Evolutionary conservation across 2,888 invertebrate species (phyloP), one percentile per base, ranked within the genome.

Genomic region (Acleris literana): DNA sequence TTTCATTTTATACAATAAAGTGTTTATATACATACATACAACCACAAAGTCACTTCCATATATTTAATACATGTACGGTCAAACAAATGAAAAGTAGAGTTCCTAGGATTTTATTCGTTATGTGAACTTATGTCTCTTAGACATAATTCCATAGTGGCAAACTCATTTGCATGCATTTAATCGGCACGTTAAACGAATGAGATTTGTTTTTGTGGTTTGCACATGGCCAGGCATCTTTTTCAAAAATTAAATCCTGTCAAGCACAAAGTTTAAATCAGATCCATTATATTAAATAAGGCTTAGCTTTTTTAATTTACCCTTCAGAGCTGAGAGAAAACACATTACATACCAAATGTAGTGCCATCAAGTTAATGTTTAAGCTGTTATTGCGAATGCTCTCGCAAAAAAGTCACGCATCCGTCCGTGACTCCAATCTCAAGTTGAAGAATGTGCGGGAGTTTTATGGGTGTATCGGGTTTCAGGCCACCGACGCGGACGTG

Each of bases 401-500:
- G 62, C 66, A 66, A 66, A 66, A 66, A 62, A 53, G 62, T 66
- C 66, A 66, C 66, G 66, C 61, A 7, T 66, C 62, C 39, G 61
- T 62, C 61, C 66, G 66, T 66, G 66, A 66, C 66, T 66, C 66
- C 66, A 66, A 66, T 66, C 61, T 57, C 61, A 66, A 66, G 66
- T 66, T 44, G 39, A 18, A 52, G 60, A 66, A 61, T 66, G 61
- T 46, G 52, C 56, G 20, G 33, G 46, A 22, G 20, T 52, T 66
- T 65, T 66, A 66, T 62, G 62, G 18, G 29, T 20, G 43, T 65
- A 56, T 69, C 68, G 68, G 44, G 54, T 63, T 53, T 62, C 63
- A 94, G 84, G 95, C 95, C 4, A 92, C 93, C 0, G 95, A 95
- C 76, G 87, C 87, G 11, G 93, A 93, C 70, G 81, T 92, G 17